A percentile compares a stretch with the other conserved stretches of the same genome.
phyloP scores from a whole-genome alignment of 2,797 vertebrate genomes.

The Gorsachius magnificus region DNA sequence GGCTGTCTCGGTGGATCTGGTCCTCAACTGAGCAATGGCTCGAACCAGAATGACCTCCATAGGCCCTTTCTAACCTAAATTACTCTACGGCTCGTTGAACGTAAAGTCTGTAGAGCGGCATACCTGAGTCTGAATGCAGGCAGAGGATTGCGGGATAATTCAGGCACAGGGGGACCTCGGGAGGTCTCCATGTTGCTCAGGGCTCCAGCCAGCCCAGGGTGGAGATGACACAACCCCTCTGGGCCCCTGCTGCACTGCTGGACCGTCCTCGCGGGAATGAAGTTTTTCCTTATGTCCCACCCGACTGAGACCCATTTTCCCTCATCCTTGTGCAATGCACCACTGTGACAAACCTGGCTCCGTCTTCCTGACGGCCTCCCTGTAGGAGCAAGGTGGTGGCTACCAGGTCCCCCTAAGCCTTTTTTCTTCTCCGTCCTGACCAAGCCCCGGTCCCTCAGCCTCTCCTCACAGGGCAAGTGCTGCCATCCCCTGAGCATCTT shows the following conservation, averaged over 20 bases:
- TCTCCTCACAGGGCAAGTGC: not conserved
- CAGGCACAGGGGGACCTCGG: not conserved
- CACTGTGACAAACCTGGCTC: too few relatives aligned
- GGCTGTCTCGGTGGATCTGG: not conserved
- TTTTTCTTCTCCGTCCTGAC: not conserved
- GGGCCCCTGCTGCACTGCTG: too few relatives aligned
- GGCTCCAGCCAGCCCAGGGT: not conserved
- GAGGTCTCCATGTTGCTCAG: not conserved
- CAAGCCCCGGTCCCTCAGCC: not conserved
- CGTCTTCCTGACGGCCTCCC: not conserved
- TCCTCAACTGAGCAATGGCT: not conserved
- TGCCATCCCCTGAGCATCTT: not conserved
- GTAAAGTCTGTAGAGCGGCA: not conserved
- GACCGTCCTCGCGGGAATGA: not conserved
- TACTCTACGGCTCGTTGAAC: accelerated
- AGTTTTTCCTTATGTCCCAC: not conserved
- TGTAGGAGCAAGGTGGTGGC: not conserved
- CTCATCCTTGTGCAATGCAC: too few relatives aligned
- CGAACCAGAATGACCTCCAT: not conserved
- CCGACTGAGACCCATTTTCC: not conserved
- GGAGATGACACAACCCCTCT: not conserved
- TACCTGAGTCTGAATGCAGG: accelerated
- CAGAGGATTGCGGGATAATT: not conserved
- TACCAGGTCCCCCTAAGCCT: not conserved
- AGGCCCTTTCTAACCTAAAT: not conserved